A percentile compares a stretch with the other conserved stretches of the same genome.
phyloP scores from a whole-genome alignment of 1,140 invertebrate species.

The Onthophagus taurus region DNA sequence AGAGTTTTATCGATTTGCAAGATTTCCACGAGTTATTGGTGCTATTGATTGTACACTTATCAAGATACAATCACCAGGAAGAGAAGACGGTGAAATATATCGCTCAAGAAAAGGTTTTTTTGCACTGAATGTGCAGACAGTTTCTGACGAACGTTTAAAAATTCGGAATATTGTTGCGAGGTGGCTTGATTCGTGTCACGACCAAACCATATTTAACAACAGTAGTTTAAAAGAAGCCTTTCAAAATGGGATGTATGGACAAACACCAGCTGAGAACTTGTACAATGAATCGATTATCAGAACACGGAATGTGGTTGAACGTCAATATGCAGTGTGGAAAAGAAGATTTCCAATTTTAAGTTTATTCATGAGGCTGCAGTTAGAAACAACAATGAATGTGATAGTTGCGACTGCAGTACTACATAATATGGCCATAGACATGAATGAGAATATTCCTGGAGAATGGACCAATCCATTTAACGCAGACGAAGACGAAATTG shows the following conservation, averaged over 20 bases:
- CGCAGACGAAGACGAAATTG: not conserved
- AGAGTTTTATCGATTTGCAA: constrained; percentile 1
- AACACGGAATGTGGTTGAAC: constrained; percentile 33
- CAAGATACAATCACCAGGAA: constrained; percentile 6
- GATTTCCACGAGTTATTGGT: constrained; percentile 2
- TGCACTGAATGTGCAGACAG: constrained; percentile 38
- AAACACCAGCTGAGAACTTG: constrained; percentile 22
- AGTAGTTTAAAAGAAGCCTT: constrained; percentile 21
- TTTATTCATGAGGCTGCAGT: constrained; percentile 23
- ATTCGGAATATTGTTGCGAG: constrained; percentile 36
- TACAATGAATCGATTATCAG: constrained; percentile 33
- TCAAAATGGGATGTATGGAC: not conserved
- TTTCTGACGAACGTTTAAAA: constrained; percentile 31
- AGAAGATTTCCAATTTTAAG: constrained; percentile 28
- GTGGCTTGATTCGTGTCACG: constrained; percentile 35
- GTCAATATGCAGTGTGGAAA: constrained; percentile 32
- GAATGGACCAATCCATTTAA: not conserved
- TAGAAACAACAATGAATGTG: constrained; percentile 24
- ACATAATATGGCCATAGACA: constrained; percentile 34
- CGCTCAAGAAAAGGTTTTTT: constrained; percentile 37
- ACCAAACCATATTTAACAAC: no score
- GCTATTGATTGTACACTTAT: constrained; percentile 7
- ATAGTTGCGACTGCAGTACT: constrained; percentile 36
- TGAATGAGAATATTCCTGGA: constrained; percentile 14
- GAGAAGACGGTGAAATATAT: constrained; percentile 31